Percentiles rank a stretch among this genome's conserved stretches.
phyloP scores from a whole-genome alignment of 2,113 vertebrate species.

The Oreochromis tanganicae region DNA sequence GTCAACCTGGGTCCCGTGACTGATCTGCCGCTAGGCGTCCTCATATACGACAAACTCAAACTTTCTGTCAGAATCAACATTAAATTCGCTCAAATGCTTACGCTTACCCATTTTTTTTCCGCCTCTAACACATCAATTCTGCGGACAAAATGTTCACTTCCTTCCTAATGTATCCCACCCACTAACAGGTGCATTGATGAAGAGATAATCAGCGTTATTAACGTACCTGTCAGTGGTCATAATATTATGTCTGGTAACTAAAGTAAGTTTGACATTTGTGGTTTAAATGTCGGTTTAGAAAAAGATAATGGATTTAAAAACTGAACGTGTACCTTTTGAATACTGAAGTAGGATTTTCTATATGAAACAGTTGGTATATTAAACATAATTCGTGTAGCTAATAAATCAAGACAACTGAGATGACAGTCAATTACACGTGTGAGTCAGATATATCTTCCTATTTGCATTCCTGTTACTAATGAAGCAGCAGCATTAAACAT shows the following conservation, averaged over 20 bases:
- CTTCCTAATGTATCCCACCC: neutral
- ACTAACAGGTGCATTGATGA: neutral
- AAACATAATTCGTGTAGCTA: neutral
- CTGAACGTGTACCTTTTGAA: neutral
- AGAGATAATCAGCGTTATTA: neutral
- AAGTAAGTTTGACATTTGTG: neutral
- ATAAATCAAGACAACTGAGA: neutral
- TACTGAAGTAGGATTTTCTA: neutral
- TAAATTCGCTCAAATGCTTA: neutral
- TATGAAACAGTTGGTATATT: neutral
- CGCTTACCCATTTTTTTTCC: neutral
- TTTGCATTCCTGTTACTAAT: neutral
- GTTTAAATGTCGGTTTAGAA: neutral
- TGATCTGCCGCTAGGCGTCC: neutral
- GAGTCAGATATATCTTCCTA: neutral
- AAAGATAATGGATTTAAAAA: neutral
- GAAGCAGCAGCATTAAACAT: neutral
- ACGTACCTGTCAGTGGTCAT: neutral
- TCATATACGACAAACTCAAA: neutral
- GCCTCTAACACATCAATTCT: neutral
- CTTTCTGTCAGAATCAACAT: neutral
- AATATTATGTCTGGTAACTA: neutral
- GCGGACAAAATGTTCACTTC: neutral
- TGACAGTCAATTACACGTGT: neutral
- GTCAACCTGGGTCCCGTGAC: accelerated